Base-by-base conservation (phyloP, 2,113 vertebrate genomes). In the Dolichotis patagonum region DNA sequence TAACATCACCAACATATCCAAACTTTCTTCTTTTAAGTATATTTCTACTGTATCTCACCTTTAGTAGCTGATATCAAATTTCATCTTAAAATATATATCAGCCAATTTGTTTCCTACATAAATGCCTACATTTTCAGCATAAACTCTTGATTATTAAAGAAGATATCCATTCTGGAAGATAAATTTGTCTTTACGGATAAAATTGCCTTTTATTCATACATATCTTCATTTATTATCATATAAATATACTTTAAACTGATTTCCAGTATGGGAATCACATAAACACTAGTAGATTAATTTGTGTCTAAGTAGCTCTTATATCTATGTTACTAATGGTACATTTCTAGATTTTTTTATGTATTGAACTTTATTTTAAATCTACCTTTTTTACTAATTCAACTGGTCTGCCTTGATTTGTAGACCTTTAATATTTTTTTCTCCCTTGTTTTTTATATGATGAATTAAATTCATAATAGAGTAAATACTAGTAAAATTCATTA, bases 61-160 rank as follows among this genome's bases (percentile, higher is more conserved):
- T 86, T 52, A 3, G 5, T 67, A 38, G 28, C 30, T 85, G 17
- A 5, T 65, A 26, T 67, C 7, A 88, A n/a, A 95, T 91, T 94
- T 43, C 52, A 89, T 32, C 52, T 7, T 81, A 41, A 54, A 22
- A 63, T 24, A 41, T 24, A 20, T 89, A 75, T 60, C 7, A 28
- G 4, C 0, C 52, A 95, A 93, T 94, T 11, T 96, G 26, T 49
- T 78, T 91, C 56, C 49, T 89, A 60, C 63, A 56, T 67, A 56
- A 97, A 12, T 49, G 13, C 2, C 7, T 62, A 52, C 62, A 97
- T 95, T 63, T 97, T 11, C 26, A 97, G 54, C 46, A 35, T 63
- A 83, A 92, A 80, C n/a, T 75, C 38, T 91, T 97, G 38, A 19
- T 67, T 89, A 85, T 1, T 80, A 96, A 98, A 93, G 38, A 67